These are phyloP conservation scores for Procambarus clarkii DNA, from an alignment of 1,140 invertebrate genomes.

Conservation along the genomic window DNA sequence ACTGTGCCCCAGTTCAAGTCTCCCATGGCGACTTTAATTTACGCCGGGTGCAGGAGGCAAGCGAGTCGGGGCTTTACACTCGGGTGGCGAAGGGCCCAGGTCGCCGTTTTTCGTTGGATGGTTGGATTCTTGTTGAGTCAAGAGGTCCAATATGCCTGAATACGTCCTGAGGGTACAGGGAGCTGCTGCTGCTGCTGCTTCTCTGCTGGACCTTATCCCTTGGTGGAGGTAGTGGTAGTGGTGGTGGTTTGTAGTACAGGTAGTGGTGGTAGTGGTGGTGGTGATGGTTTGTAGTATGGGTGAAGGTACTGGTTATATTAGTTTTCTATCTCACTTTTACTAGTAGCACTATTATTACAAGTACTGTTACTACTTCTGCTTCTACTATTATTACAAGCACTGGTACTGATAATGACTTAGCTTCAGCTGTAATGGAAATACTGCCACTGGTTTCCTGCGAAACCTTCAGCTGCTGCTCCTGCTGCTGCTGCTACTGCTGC, in stretches of 20 bases:
- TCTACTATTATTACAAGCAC: neutral
- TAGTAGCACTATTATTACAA: neutral
- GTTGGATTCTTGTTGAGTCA: slow-evolving; percentile 18
- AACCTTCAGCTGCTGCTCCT: too few relatives aligned
- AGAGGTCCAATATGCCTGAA: slow-evolving; percentile 32
- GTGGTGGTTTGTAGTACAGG: neutral
- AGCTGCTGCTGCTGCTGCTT: slow-evolving; percentile 3
- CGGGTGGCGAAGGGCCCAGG: neutral
- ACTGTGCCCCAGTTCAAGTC: slow-evolving; percentile 17
- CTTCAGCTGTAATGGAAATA: too few relatives aligned
- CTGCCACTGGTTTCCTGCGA: too few relatives aligned
- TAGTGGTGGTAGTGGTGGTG: too few relatives aligned
- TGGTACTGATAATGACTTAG: neutral
- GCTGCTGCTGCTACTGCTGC: too few relatives aligned
- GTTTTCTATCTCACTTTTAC: neutral
- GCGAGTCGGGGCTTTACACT: neutral
- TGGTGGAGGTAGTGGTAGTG: neutral
- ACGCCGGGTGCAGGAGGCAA: neutral
- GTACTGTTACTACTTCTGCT: neutral
- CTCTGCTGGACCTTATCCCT: neutral
- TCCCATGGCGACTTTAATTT: slow-evolving; percentile 44
- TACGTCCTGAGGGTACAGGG: slow-evolving; percentile 27
- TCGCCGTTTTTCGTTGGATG: neutral
- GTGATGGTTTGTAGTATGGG: too few relatives aligned
- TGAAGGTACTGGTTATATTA: too few relatives aligned